phyloP scores from a whole-genome alignment of 2,113 vertebrate genomes.

The Willisornis vidua region DNA sequence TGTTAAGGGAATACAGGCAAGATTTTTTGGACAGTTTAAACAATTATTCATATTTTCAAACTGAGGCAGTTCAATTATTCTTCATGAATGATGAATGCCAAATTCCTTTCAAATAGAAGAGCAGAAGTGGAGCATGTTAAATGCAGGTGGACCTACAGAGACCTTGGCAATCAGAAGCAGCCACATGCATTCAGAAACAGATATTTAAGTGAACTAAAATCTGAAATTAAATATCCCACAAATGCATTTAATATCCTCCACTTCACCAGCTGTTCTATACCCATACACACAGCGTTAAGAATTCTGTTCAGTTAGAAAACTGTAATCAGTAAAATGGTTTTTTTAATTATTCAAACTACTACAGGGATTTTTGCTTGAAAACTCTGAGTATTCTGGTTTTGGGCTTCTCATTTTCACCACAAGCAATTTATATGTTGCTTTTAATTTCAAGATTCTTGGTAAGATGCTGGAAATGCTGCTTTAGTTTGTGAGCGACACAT shows the following conservation, averaged over 20 bases:
- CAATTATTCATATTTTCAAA: neutral
- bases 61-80: neutral
- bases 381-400: neutral
- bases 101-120: neutral
- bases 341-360: neutral
- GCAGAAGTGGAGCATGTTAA: neutral
- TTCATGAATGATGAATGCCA: neutral
- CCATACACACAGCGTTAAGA: neutral
- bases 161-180: neutral
- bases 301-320: neutral
- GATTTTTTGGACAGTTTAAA: neutral
- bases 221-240: neutral
- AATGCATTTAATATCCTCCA: neutral
- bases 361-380: neutral
- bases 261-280: neutral
- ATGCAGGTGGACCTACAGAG: neutral
- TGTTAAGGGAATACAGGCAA: neutral
- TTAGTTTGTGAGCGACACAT: neutral
- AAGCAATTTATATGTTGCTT: neutral
- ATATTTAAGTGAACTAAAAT: neutral
- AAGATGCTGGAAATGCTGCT: neutral
- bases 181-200: neutral
- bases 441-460: neutral
- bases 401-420: neutral
- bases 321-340: neutral